phyloP scores from a whole-genome alignment of 1,140 invertebrate genomes.

The Leguminivora glycinivorella region DNA sequence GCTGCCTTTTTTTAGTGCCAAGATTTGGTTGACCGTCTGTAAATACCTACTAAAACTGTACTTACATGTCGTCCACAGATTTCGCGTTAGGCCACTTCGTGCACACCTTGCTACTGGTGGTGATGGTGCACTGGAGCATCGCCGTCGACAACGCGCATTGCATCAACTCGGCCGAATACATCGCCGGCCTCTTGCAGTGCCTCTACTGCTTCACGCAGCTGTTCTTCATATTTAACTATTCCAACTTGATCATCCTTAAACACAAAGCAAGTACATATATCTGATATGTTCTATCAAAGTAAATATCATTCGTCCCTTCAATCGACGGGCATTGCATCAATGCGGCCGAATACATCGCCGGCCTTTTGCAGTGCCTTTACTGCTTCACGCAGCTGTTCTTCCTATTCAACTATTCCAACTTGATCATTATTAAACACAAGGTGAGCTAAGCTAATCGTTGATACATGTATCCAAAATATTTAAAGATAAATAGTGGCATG shows the following conservation, averaged over 20 bases:
- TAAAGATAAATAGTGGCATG: no score
- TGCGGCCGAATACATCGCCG: conserved; percentile 53
- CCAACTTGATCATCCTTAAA: conserved; percentile 79
- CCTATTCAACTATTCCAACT: conserved; percentile 85
- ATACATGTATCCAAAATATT: no score
- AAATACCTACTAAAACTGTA: no score
- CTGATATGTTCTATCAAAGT: no score
- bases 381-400: conserved; percentile 83
- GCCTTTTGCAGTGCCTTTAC: conserved; percentile 81
- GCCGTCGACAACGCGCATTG: conserved; percentile 52
- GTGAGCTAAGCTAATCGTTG: no score
- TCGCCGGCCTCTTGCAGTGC: conserved; percentile 80
- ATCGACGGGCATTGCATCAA: conserved; percentile 45
- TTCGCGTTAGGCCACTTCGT: conserved; percentile 84
- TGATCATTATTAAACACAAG: conserved; percentile 60
- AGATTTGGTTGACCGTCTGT: no score
- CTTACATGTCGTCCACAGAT: conserved; percentile 55
- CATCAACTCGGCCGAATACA: conserved; percentile 36
- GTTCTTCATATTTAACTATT: conserved; percentile 85
- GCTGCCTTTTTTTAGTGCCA: no score
- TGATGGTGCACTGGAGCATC: conserved; percentile 79
- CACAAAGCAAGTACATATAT: not conserved
- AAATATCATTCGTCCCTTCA: no score
- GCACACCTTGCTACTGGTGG: conserved; percentile 80
- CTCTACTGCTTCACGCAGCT: conserved; percentile 83